Conservation (phyloP, 1,140 invertebrate genomes). For the Myzus persicae region DNA sequence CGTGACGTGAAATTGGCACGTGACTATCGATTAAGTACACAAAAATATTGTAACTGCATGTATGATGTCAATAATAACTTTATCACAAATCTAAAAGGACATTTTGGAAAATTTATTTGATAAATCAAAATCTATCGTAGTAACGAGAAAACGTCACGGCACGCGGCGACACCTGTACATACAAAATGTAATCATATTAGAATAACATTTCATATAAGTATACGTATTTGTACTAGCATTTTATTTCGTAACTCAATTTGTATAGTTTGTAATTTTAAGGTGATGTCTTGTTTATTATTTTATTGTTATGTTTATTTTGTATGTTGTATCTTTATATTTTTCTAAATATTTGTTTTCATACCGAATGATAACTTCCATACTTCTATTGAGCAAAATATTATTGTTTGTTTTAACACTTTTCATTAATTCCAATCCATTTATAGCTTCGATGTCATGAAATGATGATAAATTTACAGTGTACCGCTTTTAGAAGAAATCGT, state of each 20-base stretch:
- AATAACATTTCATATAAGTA: background rate
- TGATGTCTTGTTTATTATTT: background rate
- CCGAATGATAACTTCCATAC: background rate
- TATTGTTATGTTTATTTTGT: background rate
- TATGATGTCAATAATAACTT: background rate
- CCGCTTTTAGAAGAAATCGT: no score
- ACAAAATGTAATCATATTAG: background rate
- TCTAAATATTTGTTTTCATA: background rate
- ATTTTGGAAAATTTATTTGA: background rate
- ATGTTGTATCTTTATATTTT: background rate
- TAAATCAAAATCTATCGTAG: background rate
- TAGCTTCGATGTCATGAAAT: background rate
- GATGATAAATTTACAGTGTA: background rate
- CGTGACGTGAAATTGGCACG: background rate
- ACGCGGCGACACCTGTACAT: background rate
- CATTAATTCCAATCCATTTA: background rate
- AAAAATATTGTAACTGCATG: background rate
- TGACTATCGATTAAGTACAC: background rate
- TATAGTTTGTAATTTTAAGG: background rate
- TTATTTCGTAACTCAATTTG: background rate
- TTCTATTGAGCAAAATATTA: background rate
- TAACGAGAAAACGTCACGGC: background rate
- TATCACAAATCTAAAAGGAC: background rate
- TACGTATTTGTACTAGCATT: background rate
- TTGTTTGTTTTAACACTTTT: background rate